Base-by-base conservation (phyloP, 2,888 invertebrate species). In the Xanthorhoe designata region DNA sequence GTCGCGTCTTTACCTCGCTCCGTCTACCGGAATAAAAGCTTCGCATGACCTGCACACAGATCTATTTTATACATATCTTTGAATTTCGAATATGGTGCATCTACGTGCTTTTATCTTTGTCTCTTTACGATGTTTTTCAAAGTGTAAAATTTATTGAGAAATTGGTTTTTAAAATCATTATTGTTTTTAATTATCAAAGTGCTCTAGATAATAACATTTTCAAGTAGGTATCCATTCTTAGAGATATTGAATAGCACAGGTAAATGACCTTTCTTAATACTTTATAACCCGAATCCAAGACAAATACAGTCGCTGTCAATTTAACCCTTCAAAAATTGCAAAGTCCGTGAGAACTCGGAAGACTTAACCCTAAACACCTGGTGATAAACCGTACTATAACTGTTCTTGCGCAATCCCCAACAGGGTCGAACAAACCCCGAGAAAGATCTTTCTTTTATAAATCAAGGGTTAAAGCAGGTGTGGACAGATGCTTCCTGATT, bases 401-500 rank as follows among this genome's bases (percentile, higher is more conserved):
- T 87, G 91, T 88, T 82, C 79, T 74, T 74, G 72, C 83, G 70
- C 78, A 79, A 89, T 90, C 91, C 90, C 89, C 90, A 91, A 84
- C 86, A 71, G 86, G 87, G 86, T 85, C 86, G 75, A 78, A 79
- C 72, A 77, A 80, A 83, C 83, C 84, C 82, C 72, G 74, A 79
- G 80, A 81, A 17, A 56, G 38, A 50, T 50, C 55, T 62, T 49
- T 32, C 35, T 60, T 61, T 61, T 61, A 60, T 61, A 54, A 87
- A 89, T 89, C 88, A 89, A 85, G 85, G 88, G 87, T 87, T 88
- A 87, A 79, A 81, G 86, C 91, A 92, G 93, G 92, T 92, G 92
- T 80, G 81, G 84, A 86, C 91, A 92, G 91, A 90, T 91, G 92
- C 85, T 83, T 83, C 83, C 82, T 88, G 86, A 92, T 91, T 81